Evolutionary conservation across 2,888 invertebrate genomes (phyloP), one percentile per base, ranked within the genome.

Genomic region (Netelia inedita): DNA sequence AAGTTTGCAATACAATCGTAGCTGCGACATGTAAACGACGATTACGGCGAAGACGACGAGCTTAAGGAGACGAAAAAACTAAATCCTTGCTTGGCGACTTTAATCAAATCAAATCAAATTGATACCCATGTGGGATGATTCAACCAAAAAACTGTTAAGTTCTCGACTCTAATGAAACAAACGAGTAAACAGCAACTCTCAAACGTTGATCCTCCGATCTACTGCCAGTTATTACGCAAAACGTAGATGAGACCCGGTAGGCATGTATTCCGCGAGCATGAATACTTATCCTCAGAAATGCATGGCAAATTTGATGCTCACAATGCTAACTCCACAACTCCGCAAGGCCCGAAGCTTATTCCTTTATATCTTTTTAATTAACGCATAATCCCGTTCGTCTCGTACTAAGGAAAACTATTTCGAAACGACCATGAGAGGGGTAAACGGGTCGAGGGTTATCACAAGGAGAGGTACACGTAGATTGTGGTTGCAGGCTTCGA

Each of bases 351-450:
- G n/a, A 23, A 78, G 73, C 78, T 82, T 82, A 79, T 75, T 79
- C 72, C 81, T 85, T 82, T 82, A 85, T 85, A 82, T 79, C 72
- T 75, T 79, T 82, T 85, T 75, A 85, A 82, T 82, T 79, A 85
- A 85, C 79, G 74, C 73, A 82, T 82, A 82, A 82, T 82, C 79
- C 85, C 75, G 16, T 57, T 79, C 65, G 65, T 28, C 11, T 79
- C 35, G 78, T 66, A 71, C 65, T 72, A 75, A 68, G n/a, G 72
- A 21, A 79, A 85, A 85, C 75, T 75, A 82, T 85, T 85, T 85
- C 59, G 69, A 72, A 79, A 79, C 53, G 71, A 43, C 63, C 11
- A 55, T 35, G 41, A 19, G 11, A 78, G 59, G 65, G 8, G 23
- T 53, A 50, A 21, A 14, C 55, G 19, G 21, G 53, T 55, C 53